A percentile compares a stretch with the other conserved stretches of the same genome.
These are phyloP conservation scores for Enteromius anoplus DNA, from an alignment of 2,797 vertebrate genomes.

Conservation along the genomic window DNA sequence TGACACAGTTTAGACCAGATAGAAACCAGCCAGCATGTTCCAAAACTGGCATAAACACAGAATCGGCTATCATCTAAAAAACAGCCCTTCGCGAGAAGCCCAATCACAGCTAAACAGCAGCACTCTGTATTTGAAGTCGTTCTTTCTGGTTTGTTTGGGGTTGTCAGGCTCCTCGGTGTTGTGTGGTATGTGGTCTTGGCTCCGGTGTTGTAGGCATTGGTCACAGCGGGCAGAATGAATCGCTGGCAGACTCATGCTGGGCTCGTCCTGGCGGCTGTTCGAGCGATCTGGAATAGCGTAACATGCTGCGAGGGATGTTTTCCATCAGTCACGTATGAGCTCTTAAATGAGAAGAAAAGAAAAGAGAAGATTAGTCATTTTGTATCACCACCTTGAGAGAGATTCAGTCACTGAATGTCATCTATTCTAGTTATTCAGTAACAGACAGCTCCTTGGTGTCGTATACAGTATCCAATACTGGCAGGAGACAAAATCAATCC, in stretches of 20 bases:
- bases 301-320: slow-evolving; percentile 31
- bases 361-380: slow-evolving; percentile 9
- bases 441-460: neutral
- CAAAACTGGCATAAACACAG: slow-evolving; percentile 3
- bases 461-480: neutral
- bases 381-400: neutral
- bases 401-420: neutral
- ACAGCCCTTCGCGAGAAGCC: neutral
- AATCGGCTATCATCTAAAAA: neutral
- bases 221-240: slow-evolving; percentile 36
- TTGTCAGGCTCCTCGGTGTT: slow-evolving; percentile 14
- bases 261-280: slow-evolving; percentile 17
- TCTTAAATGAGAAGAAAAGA: slow-evolving; percentile 10
- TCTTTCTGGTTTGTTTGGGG: slow-evolving; percentile 8
- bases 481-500: neutral
- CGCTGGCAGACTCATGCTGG: slow-evolving; percentile 24
- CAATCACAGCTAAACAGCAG: neutral
- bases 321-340: slow-evolving; percentile 7
- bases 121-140: neutral
- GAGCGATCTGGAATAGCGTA: slow-evolving; percentile 14
- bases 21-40: neutral
- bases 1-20: neutral
- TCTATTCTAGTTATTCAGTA: neutral
- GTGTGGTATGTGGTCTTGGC: slow-evolving; percentile 33
- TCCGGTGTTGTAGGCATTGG: slow-evolving; percentile 20